Evolutionary conservation across 2,888 invertebrate genomes (phyloP), one percentile per base, ranked within the genome.

Genomic region (Polymixis lichenea): DNA sequence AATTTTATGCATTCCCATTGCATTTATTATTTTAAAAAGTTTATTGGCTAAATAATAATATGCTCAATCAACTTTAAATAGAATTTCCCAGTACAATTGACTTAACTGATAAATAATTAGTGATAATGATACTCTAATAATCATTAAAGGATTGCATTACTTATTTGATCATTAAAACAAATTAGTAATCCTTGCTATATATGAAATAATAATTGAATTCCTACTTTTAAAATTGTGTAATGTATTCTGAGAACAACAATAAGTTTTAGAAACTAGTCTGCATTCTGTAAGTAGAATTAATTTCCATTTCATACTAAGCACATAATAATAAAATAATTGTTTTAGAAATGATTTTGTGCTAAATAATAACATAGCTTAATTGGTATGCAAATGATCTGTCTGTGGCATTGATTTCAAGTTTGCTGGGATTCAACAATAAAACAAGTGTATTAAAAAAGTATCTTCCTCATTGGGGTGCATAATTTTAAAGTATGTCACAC

Each of bases 101-200:
- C 15, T 70, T 64, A 49, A 56, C 60, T 62, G 56, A 72, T 72
- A 79, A 72, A 72, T 72, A 79, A 72, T 79, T 72, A 66, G 69
- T 78, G 58, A 56, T 64, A 72, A 72, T 32, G 22, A 64, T 73
- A 69, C 19, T 68, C 2, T 72, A 77, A 74, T 72, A 43, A 76
- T 75, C 53, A 49, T 74, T 67, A 73, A 53, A 70, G 53, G n/a
- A 70, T 71, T 76, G 53, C 78, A 78, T 60, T 74, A 46, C 65
- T 67, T 61, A 64, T 51, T 28, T 58, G 4, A 38, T 55, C 64
- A 73, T 73, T 74, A 71, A 28, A 77, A 61, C 56, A 66, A 61
- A 72, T 78, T 66, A 60, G 38, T 22, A 17, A 56, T 70, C 28
- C n/a, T 38, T 38, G 15, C 22, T 2, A 58, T 62, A 32, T 56